phyloP scores from a whole-genome alignment of 2,113 vertebrate genomes.

The Alligator sinensis region DNA sequence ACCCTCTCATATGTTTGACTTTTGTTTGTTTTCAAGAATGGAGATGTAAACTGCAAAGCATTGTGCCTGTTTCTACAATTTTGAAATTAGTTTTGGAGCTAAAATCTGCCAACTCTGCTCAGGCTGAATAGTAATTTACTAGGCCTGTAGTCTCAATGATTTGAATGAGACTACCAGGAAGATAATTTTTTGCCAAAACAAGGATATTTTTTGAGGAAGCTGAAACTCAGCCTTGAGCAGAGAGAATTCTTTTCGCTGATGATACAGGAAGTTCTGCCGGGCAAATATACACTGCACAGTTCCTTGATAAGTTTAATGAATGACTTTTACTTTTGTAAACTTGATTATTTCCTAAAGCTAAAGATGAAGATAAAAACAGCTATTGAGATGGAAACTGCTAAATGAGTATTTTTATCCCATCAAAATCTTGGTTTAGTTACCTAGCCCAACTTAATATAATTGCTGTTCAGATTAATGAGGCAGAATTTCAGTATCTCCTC shows the following conservation, averaged over 20 bases:
- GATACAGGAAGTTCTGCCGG: background rate
- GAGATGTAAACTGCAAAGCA: background rate
- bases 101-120: background rate
- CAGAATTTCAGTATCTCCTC: constrained; percentile 60
- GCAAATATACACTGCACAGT: background rate
- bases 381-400: constrained; percentile 45
- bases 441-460: constrained; percentile 56
- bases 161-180: background rate
- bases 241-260: background rate
- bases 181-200: background rate
- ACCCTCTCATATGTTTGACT: background rate
- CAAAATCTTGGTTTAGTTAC: constrained; percentile 55
- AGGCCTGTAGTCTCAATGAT: background rate
- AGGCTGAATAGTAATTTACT: background rate
- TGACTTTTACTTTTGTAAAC: background rate
- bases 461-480: constrained; percentile 75
- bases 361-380: background rate
- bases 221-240: background rate
- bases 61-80: background rate
- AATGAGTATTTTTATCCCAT: constrained; percentile 43
- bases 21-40: background rate
- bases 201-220: background rate
- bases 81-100: background rate
- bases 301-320: background rate
- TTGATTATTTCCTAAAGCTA: constrained; percentile 40